Evolutionary conservation across 2,113 vertebrate genomes (phyloP), one percentile per base, ranked within the genome.

Genomic region (Caretta caretta): DNA sequence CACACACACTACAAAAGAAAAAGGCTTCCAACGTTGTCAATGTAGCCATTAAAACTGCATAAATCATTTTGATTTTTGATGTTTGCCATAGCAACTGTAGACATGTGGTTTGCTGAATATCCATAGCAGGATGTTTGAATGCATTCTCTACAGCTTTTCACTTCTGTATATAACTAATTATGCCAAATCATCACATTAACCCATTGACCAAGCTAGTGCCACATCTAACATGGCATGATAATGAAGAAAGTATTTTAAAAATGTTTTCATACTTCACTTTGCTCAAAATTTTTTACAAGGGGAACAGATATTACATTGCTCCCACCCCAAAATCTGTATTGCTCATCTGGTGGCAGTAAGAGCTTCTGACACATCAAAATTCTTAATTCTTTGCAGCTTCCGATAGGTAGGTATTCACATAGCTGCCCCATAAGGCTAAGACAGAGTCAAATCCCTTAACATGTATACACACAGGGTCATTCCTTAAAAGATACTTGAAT

Each of bases 131-230:
- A 19, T 59, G 83, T 88, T 83, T 94, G 87, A 89, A 94, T 83
- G 25, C 51, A 86, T 78, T 90, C 62, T 75, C 88, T 20, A 2
- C 51, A 53, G 57, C 62, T 81, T 87, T 94, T 51, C 84, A 80
- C 57, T 91, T 49, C 90, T 81, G 83, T 53, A 10, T 90, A 4
- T 85, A 83, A 89, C 51, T 81, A 51, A 88, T 57, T 80, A 27
- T 72, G 87, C 90, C 87, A 80, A 38, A 84, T 84, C 84, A 83
- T 84, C 48, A 59, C 83, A 83, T 90, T 94, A 92, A 94, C 96
- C 93, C 84, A 93, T 95, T 95, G 94, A 93, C 82, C 27, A 89
- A 89, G 80, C 54, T 90, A 95, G 93, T 86, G 80, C 91, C 82
- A 62, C 38, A 91, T 80, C 92, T 90, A 51, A 59, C 51, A 25